Evolutionary conservation across 2,888 invertebrate genomes (phyloP).

Genomic region (Dicycla oo): DNA sequence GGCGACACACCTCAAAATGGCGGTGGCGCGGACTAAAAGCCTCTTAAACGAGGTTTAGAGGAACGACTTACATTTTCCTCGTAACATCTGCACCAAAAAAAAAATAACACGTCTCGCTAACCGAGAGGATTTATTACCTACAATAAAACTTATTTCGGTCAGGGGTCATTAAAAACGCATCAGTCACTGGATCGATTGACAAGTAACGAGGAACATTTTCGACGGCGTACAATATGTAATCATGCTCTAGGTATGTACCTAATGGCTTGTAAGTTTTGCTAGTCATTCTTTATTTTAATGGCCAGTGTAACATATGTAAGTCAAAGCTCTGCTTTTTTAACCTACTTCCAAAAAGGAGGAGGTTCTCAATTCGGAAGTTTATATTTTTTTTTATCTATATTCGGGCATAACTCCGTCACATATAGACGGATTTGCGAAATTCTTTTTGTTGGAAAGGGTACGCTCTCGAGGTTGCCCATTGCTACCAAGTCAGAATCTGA

Average conservation of each 20-base stretch:
- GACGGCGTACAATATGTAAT: slow-evolving; percentile 39
- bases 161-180: slow-evolving; percentile 72
- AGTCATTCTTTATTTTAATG: slow-evolving; percentile 29
- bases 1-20: slow-evolving; percentile 9
- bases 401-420: too few species aligned
- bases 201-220: slow-evolving; percentile 45
- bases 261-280: slow-evolving; percentile 37
- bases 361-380: too few species aligned
- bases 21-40: slow-evolving; percentile 6
- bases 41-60: slow-evolving; percentile 15
- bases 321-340: slow-evolving; percentile 12
- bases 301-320: slow-evolving; percentile 12
- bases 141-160: slow-evolving; percentile 53
- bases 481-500: too few species aligned
- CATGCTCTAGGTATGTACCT: slow-evolving; percentile 30
- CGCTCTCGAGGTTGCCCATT: too few species aligned
- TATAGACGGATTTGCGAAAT: too few species aligned
- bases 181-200: slow-evolving; percentile 70
- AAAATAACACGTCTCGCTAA: slow-evolving; percentile 39
- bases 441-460: too few species aligned
- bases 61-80: slow-evolving; percentile 19
- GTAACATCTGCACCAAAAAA: slow-evolving; percentile 38
- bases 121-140: slow-evolving; percentile 37
- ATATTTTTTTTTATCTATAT: too few species aligned
- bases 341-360: neutral